Conservation (phyloP, 1,140 invertebrate species). For the Pseudomyrmex sp. region DNA sequence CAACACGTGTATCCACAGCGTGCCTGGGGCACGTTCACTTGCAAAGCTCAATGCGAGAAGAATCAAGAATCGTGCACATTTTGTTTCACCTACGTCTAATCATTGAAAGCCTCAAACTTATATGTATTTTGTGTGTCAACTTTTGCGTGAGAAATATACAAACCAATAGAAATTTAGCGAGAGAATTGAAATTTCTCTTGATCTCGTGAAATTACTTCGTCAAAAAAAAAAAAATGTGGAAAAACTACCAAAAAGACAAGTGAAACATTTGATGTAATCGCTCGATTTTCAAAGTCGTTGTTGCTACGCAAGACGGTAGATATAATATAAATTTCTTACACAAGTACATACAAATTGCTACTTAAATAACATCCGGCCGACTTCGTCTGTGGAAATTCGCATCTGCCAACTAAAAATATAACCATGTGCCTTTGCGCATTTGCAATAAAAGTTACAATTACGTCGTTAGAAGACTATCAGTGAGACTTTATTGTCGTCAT, state of each 20-base stretch:
- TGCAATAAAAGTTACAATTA: conserved; percentile 1
- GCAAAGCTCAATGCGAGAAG: conserved; percentile 28
- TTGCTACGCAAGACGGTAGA: neutral
- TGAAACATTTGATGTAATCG: conserved; percentile 31
- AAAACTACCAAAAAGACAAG: conserved; percentile 25
- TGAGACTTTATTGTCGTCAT: neutral
- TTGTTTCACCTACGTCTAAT: neutral
- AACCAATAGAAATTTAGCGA: too few relatives aligned
- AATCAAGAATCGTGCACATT: neutral
- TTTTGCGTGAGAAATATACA: neutral
- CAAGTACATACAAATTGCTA: conserved; percentile 2
- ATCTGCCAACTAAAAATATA: conserved; percentile 8
- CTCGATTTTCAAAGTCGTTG: neutral
- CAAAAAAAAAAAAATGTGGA: conserved; percentile 15
- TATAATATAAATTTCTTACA: conserved; percentile 9
- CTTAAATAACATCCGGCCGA: neutral
- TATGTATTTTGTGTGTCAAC: neutral
- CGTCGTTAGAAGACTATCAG: neutral
- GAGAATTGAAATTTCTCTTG: too few relatives aligned
- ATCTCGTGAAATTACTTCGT: conserved; percentile 18
- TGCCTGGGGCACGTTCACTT: conserved; percentile 8
- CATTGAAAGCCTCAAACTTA: neutral
- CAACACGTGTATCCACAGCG: conserved; percentile 9
- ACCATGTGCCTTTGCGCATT: conserved; percentile 1
- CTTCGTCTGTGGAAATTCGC: conserved; percentile 6